Percentiles rank a stretch among this genome's conserved stretches.
These are phyloP conservation scores for Crioceris asparagi DNA, from an alignment of 2,888 invertebrate species.

Conservation along the genomic window DNA sequence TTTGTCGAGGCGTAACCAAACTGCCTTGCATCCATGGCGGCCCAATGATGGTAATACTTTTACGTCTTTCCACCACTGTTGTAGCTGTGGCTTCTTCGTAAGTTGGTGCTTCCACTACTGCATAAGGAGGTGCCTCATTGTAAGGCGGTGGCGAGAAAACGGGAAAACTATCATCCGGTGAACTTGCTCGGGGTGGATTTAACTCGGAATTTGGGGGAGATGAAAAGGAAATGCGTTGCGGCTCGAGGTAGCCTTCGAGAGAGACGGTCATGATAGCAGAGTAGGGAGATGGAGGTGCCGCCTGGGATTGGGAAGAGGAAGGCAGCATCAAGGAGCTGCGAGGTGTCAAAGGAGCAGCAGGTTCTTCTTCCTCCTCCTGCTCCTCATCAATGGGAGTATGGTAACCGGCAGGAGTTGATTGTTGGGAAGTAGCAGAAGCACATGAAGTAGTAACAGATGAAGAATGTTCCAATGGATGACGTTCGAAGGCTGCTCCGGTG, in stretches of 20 bases:
- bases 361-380: conserved; percentile 33
- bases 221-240: conserved; percentile 69
- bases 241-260: conserved; percentile 77
- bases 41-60: conserved; percentile 41
- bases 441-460: conserved; percentile 50
- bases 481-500: conserved; percentile 15
- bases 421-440: conserved; percentile 49
- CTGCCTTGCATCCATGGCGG: conserved; percentile 44
- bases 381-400: conserved; percentile 70
- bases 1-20: conserved; percentile 54
- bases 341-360: conserved; percentile 41
- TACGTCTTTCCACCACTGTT: conserved; percentile 17
- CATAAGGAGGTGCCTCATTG: conserved; percentile 37
- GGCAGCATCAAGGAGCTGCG: conserved; percentile 13
- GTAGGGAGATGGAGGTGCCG: conserved; percentile 61
- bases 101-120: conserved; percentile 12
- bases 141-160: conserved; percentile 77
- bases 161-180: conserved; percentile 73
- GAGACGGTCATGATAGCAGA: conserved; percentile 78
- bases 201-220: conserved; percentile 67
- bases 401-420: conserved; percentile 58
- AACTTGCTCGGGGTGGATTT: conserved; percentile 48
- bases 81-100: not conserved
- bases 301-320: conserved; percentile 43
- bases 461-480: conserved; percentile 44